Conservation (phyloP, 2,113 vertebrate species). For the Calonectris borealis region DNA sequence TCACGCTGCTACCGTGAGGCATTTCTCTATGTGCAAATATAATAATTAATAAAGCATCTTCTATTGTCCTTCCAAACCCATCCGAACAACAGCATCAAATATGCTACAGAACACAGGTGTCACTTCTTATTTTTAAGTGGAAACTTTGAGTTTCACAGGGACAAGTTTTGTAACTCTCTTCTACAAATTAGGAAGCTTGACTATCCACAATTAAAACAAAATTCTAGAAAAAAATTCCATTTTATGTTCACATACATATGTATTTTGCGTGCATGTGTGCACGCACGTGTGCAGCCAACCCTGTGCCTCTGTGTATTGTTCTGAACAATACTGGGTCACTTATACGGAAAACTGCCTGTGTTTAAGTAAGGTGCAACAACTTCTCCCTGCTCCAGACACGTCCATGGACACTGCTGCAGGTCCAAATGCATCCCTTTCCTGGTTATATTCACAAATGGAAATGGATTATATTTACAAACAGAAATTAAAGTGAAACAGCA, state of each 20-base stretch:
- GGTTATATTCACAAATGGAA: background rate
- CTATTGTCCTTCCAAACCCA: background rate
- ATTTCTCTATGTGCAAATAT: background rate
- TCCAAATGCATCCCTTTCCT: background rate
- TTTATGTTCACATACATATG: background rate
- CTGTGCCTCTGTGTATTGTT: background rate
- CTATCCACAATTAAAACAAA: background rate
- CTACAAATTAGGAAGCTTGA: background rate
- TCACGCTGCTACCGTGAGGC: background rate
- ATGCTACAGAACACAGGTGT: background rate
- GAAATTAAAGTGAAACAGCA: background rate
- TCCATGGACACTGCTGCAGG: background rate
- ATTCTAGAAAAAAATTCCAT: background rate
- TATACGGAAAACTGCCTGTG: background rate
- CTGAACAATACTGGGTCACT: background rate
- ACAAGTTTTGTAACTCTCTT: background rate
- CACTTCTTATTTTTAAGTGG: background rate
- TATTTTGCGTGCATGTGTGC: background rate
- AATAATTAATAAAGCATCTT: background rate
- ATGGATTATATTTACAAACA: background rate
- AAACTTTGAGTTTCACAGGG: background rate
- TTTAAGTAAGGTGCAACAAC: background rate
- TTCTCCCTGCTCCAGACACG: background rate
- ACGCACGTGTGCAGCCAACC: rapidly evolving
- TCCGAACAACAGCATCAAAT: background rate